Evolutionary conservation across 2,888 invertebrate species (phyloP).

Genomic region (Acrobeloides nanus): DNA sequence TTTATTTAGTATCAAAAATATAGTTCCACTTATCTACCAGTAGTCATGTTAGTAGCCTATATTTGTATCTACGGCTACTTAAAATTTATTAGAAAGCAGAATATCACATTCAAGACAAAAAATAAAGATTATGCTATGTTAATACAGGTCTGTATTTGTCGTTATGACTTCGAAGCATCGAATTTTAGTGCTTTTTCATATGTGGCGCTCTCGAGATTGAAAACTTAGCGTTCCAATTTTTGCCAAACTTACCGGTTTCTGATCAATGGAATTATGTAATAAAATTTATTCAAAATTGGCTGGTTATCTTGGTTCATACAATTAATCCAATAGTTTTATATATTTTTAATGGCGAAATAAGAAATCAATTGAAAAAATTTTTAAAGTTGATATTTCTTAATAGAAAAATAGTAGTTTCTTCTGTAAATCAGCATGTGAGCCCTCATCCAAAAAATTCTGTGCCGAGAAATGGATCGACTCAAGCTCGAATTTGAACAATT

Average conservation of each 20-base stretch:
- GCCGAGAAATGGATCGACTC: too few species aligned
- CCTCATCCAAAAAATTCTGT: too few species aligned
- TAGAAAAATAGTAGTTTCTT: too few species aligned
- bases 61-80: not conserved
- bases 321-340: not conserved
- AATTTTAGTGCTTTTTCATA: not conserved
- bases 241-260: not conserved
- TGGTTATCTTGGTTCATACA: not conserved
- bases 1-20: not conserved
- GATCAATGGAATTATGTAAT: not conserved
- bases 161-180: not conserved
- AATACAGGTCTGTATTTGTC: not conserved
- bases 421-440: too few species aligned
- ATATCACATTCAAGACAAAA: not conserved
- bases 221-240: not conserved
- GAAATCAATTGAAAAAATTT: not conserved
- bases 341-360: not conserved
- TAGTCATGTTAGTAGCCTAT: not conserved
- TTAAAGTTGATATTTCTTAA: too few species aligned
- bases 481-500: too few species aligned
- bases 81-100: not conserved
- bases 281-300: not conserved
- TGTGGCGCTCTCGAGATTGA: not conserved
- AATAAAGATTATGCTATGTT: not conserved
- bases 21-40: not conserved